A percentile compares a stretch with the other conserved stretches of the same genome.
phyloP scores from a whole-genome alignment of 2,888 invertebrate genomes.

The Ganaspis brasiliensis region DNA sequence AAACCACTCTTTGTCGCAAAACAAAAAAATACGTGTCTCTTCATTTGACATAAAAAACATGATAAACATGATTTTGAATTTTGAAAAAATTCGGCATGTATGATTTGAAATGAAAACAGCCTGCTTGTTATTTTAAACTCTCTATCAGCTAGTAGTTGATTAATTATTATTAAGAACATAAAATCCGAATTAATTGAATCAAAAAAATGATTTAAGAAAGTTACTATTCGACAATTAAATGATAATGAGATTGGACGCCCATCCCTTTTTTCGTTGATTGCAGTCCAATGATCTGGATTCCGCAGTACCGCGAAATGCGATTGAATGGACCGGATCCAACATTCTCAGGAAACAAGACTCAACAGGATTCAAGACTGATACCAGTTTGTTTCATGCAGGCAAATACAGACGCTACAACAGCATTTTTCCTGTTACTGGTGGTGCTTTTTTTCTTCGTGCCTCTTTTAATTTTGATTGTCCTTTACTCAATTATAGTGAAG shows the following conservation, averaged over 20 bases:
- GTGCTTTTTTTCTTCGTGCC: constrained; percentile 93
- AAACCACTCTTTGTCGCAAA: too few species aligned
- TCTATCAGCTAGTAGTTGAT: too few species aligned
- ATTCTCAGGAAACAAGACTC: constrained; percentile 84
- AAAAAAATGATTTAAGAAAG: neutral
- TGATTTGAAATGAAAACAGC: too few species aligned
- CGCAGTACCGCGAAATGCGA: constrained; percentile 73
- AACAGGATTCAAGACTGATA: constrained; percentile 85
- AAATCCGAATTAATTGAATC: too few species aligned
- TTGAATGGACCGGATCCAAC: constrained; percentile 82
- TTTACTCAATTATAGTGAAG: constrained; percentile 93
- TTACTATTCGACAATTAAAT: constrained; percentile 17
- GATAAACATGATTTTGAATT: too few species aligned
- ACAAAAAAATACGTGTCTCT: too few species aligned
- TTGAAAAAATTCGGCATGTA: too few species aligned
- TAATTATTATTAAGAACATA: too few species aligned
- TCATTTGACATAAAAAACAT: too few species aligned
- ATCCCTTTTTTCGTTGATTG: constrained; percentile 81
- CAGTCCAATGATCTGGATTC: constrained; percentile 86
- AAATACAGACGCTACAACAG: constrained; percentile 88
- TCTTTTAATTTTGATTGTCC: constrained; percentile 88
- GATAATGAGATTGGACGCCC: constrained; percentile 50
- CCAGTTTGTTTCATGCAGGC: constrained; percentile 91
- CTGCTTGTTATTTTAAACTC: too few species aligned
- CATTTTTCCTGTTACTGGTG: constrained; percentile 89